Base-by-base conservation (phyloP, 2,888 invertebrate genomes). In the Hirtodrosophila cameraria region DNA sequence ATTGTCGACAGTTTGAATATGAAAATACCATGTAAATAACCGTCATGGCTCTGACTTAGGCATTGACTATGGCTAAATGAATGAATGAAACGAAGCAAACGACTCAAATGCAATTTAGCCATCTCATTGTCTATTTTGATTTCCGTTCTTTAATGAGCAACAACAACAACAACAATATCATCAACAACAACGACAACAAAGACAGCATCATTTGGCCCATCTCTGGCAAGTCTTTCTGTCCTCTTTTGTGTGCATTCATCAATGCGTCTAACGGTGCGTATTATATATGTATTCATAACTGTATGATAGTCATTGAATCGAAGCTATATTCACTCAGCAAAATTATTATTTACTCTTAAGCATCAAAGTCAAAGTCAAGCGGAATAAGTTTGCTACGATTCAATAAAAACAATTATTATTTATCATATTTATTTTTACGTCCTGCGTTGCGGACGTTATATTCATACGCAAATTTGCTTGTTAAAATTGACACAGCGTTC, bases 141-240 rank as follows among this genome's bases (percentile, higher is more conserved):
- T 73, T 70, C 74, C 74, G 74, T 73, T 53, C 53, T 57, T 60
- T 73, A 73, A 73, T 70, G 67, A 70, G 52, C 60, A 70, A n/a
- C 45, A 70, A 23, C 62, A 69, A 20, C 54, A 41, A 16, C 9
- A 20, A 11, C 33, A 16, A 38, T 28, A 33, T 3, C 11, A 13
- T 2, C 30, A 33, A 12, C 15, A 30, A 23, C 12, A 13, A 15
- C 8, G 13, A 16, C 20, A 16, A 31, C 25, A 31, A 11, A 20
- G 23, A 27, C 38, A 63, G 12, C 41, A 46, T 41, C 18, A 63
- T 53, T 53, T 46, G 9, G 46, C 23, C 13, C 27, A 50, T 12
- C 50, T 54, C 64, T 61, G 62, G 0, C 28, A 57, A 57, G 9
- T 27, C 2, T 31, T 11, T 8, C 18, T n/a, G n/a, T n/a, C n/a